Evolutionary conservation across 1,140 invertebrate genomes (phyloP).

Genomic region (Philopotamus ludificatus): DNA sequence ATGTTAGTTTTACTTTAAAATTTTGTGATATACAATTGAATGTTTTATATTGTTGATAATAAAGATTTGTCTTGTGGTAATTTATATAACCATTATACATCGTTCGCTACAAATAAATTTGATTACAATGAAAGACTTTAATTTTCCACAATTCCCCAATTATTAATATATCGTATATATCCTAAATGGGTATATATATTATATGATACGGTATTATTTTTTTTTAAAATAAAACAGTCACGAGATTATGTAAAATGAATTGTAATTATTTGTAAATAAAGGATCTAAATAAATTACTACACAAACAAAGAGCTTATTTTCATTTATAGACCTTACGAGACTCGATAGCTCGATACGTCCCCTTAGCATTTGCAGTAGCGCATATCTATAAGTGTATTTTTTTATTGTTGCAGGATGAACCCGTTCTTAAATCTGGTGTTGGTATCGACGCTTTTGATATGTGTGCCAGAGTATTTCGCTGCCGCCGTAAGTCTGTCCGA

Average conservation of each 20-base stretch:
- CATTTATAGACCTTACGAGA: not conserved
- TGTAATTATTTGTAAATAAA: conserved; percentile 1
- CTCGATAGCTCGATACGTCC: too few relatives aligned
- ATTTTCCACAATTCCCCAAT: conserved; percentile 33
- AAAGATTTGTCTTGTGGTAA: not conserved
- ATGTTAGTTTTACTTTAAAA: conserved; percentile 41
- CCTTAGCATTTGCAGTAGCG: too few relatives aligned
- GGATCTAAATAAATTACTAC: conserved; percentile 15
- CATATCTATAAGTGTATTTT: conserved; percentile 40
- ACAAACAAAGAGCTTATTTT: conserved; percentile 9
- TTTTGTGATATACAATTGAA: conserved; percentile 27
- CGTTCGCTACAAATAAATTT: too few relatives aligned
- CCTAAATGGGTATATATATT: conserved; percentile 22
- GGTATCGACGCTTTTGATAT: not conserved
- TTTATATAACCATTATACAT: not conserved
- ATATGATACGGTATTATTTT: not conserved
- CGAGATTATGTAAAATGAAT: too few relatives aligned
- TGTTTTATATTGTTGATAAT: conserved; percentile 23
- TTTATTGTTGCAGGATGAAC: conserved; percentile 39
- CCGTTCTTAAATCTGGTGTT: not conserved
- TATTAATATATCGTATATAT: too few relatives aligned
- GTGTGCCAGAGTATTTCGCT: not conserved
- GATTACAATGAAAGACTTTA: conserved; percentile 34
- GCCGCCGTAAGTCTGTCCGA: conserved; percentile 12
- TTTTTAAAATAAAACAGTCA: not conserved